A percentile compares a stretch with the other conserved stretches of the same genome.
phyloP scores from a whole-genome alignment of 2,888 invertebrate species.

The Reticulitermes lucifugus region DNA sequence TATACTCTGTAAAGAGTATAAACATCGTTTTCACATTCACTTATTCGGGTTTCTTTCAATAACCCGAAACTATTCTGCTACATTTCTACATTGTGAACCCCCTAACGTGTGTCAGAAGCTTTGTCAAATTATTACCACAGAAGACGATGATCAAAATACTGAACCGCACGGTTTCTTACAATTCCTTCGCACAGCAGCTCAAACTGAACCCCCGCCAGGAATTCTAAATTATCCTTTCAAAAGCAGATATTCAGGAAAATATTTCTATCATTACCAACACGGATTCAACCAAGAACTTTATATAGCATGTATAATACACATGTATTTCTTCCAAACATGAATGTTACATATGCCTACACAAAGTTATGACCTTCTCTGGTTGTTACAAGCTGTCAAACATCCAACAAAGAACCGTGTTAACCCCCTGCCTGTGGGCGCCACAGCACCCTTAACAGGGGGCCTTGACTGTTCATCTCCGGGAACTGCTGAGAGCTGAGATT shows the following conservation, averaged over 20 bases:
- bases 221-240: slow-evolving; percentile 6
- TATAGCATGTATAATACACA: not conserved
- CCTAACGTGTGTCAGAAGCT: no score
- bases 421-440: slow-evolving; percentile 1
- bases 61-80: no score
- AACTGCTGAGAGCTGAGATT: slow-evolving; percentile 24
- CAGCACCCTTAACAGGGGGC: not conserved
- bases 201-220: not conserved
- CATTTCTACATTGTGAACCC: no score
- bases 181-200: not conserved
- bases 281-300: not conserved
- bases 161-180: no score
- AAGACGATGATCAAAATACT: no score
- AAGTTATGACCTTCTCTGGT: not conserved
- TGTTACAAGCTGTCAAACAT: no score
- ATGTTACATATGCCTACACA: not conserved
- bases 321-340: not conserved
- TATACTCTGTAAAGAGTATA: no score
- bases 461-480: slow-evolving; percentile 41
- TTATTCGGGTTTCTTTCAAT: no score
- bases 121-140: no score
- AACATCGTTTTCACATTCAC: no score
- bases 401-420: slow-evolving; percentile 33
- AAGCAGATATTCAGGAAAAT: not conserved
- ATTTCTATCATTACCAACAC: not conserved